Percentiles rank a stretch among this genome's conserved stretches.
phyloP scores from a whole-genome alignment of 1,140 invertebrate species.

The Triops cancriformis region DNA sequence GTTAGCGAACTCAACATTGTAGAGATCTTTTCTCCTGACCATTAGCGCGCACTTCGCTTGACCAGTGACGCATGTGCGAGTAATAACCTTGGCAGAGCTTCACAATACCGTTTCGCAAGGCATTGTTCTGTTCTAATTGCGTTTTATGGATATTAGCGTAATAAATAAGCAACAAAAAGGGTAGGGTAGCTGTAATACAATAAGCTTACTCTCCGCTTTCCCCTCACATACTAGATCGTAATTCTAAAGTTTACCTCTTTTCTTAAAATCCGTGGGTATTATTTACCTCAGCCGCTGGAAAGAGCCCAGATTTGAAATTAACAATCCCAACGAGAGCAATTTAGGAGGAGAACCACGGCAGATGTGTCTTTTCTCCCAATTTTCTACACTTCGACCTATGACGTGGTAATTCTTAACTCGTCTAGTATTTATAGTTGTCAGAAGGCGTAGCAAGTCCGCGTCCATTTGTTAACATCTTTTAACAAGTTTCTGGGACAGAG shows the following conservation, averaged over 20 bases:
- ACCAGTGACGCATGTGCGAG: not conserved
- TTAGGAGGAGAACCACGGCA: too few species aligned
- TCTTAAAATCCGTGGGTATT: too few species aligned
- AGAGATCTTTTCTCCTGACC: not conserved
- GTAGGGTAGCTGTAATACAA: not conserved
- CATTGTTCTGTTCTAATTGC: not conserved
- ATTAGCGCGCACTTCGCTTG: not conserved
- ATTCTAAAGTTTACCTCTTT: not conserved
- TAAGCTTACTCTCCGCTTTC: not conserved
- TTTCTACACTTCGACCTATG: too few species aligned
- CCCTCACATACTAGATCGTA: not conserved
- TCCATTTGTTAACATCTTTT: too few species aligned
- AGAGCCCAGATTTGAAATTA: too few species aligned
- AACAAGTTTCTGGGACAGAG: slow-evolving; percentile 1
- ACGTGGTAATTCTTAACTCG: too few species aligned
- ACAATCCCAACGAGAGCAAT: too few species aligned
- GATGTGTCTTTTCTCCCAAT: too few species aligned
- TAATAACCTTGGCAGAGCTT: not conserved
- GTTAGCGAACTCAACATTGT: not conserved
- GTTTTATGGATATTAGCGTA: not conserved
- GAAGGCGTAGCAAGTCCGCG: too few species aligned
- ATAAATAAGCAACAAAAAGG: not conserved
- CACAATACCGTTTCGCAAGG: not conserved
- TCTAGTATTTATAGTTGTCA: too few species aligned
- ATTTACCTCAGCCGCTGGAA: too few species aligned